These are phyloP conservation scores for Narcine bancroftii DNA, from an alignment of 2,113 vertebrate species.

Conservation along the genomic window DNA sequence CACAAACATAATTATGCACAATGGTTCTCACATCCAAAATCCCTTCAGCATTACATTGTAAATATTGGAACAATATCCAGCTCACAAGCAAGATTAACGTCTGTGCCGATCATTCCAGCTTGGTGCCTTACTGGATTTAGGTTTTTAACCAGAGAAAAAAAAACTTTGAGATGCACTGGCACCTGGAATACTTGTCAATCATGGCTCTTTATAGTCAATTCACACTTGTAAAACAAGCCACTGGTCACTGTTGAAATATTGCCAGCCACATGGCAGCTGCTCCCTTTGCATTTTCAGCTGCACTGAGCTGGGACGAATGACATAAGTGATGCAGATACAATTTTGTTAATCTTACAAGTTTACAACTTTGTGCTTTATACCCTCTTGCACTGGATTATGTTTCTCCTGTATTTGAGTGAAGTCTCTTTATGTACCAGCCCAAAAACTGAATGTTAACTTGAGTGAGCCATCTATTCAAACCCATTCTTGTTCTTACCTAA, in stretches of 20 bases:
- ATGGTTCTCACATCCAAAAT: not conserved
- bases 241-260: not conserved
- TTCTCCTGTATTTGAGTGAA: not conserved
- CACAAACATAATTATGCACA: not conserved
- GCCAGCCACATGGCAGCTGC: not conserved
- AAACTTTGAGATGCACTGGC: not conserved
- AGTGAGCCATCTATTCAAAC: not conserved
- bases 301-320: not conserved
- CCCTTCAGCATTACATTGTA: not conserved
- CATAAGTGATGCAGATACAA: not conserved
- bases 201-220: not conserved
- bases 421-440: not conserved
- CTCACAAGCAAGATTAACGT: not conserved
- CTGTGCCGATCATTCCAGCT: not conserved
- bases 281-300: not conserved
- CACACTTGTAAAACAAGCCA: constrained; percentile 7
- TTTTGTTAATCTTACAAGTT: not conserved
- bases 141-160: not conserved
- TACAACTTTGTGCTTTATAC: not conserved
- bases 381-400: not conserved
- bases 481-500: not conserved
- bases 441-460: not conserved
- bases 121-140: not conserved
- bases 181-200: not conserved
- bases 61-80: not conserved